A percentile compares a stretch with the other conserved stretches of the same genome.
Conservation (phyloP, 2,797 vertebrate species). For the Oryzias sinensis region DNA sequence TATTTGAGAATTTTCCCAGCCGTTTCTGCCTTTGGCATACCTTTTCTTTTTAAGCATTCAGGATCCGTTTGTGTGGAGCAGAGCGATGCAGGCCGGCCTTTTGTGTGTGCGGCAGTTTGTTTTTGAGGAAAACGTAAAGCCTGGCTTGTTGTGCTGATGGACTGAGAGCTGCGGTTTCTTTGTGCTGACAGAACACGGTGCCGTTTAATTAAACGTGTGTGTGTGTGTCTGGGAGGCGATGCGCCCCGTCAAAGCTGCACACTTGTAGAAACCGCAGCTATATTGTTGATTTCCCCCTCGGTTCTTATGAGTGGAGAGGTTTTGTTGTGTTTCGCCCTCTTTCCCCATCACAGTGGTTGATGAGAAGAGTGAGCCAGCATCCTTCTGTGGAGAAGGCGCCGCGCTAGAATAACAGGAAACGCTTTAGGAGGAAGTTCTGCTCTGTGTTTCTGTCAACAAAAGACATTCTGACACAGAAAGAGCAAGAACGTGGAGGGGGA, state of each 20-base stretch:
- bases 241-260: constrained; percentile 46
- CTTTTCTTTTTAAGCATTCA: constrained; percentile 24
- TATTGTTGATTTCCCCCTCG: constrained; percentile 52
- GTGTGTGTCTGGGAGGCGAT: constrained; percentile 19
- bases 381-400: constrained; percentile 23
- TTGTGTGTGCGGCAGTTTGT: constrained; percentile 27
- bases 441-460: constrained; percentile 54
- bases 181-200: constrained; percentile 52
- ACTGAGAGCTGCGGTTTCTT: constrained; percentile 36
- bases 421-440: constrained; percentile 39
- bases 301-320: constrained; percentile 45
- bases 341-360: constrained; percentile 21
- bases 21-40: constrained; percentile 21
- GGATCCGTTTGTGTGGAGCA: constrained; percentile 12
- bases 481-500: constrained; percentile 17
- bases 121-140: constrained; percentile 36
- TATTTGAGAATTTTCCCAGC: constrained; percentile 35
- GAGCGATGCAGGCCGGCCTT: constrained; percentile 5
- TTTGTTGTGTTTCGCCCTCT: constrained; percentile 5
- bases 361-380: constrained; percentile 57
- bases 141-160: constrained; percentile 16
- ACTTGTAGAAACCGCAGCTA: constrained; percentile 54
- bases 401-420: constrained; percentile 38
- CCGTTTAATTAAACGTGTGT: constrained; percentile 61
- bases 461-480: constrained; percentile 34